Conservation (phyloP, 2,888 invertebrate species). For the Criorhina ranunculi region DNA sequence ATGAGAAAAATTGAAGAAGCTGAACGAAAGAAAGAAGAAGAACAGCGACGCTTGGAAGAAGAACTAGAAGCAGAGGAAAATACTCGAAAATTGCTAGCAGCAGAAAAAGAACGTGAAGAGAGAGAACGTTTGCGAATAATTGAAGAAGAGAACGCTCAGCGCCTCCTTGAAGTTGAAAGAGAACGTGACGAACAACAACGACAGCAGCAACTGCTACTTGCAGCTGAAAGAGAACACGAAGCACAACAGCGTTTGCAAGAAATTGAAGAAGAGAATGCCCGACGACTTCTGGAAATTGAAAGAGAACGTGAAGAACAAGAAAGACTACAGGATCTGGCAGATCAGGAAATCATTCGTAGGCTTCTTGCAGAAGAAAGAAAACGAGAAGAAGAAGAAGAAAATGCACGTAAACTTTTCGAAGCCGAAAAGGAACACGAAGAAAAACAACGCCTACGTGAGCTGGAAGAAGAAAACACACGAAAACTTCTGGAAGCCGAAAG, state of each 20-base stretch:
- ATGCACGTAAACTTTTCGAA: constrained; percentile 25
- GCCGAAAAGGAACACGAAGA: constrained; percentile 77
- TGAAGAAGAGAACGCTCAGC: constrained; percentile 21
- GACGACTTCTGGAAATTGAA: constrained; percentile 53
- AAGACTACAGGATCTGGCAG: no score
- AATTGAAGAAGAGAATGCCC: constrained; percentile 69
- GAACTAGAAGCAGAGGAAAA: constrained; percentile 37
- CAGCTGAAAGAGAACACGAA: constrained; percentile 69
- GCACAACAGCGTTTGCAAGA: constrained; percentile 76
- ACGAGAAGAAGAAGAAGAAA: constrained; percentile 56
- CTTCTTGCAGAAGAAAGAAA: no score
- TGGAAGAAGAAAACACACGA: constrained; percentile 78
- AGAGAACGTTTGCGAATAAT: constrained; percentile 4
- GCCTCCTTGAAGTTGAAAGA: constrained; percentile 17
- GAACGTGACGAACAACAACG: constrained; percentile 32
- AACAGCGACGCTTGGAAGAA: constrained; percentile 46
- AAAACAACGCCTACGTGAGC: constrained; percentile 78
- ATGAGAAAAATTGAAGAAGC: constrained; percentile 75
- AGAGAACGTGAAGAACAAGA: constrained; percentile 69
- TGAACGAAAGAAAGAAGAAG: constrained; percentile 69
- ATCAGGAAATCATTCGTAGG: no score
- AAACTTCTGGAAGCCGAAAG: constrained; percentile 76
- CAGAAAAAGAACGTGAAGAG: constrained; percentile 20
- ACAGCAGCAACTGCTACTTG: constrained; percentile 45
- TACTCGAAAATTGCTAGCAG: not conserved